Evolutionary conservation across 2,888 invertebrate species (phyloP).

Genomic region (Polydrusus cervinus): DNA sequence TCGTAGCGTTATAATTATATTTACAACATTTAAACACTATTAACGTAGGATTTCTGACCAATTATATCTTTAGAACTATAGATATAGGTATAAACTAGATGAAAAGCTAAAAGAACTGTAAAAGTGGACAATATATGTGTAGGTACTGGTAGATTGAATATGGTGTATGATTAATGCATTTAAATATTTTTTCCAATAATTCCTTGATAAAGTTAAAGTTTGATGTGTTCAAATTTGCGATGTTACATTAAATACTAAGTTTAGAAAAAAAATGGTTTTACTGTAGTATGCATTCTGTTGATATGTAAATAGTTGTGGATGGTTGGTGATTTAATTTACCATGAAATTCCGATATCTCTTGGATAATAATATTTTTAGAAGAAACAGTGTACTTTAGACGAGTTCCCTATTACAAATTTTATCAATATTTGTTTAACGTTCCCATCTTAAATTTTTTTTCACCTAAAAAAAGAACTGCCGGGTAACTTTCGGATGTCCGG

Average conservation of each 20-base stretch:
- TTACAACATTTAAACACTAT: not conserved
- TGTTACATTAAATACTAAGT: not conserved
- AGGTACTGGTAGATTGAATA: not conserved
- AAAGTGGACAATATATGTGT: conserved; percentile 22
- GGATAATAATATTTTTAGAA: not conserved
- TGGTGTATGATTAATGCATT: conserved; percentile 2
- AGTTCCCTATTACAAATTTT: too few species aligned
- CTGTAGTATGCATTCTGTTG: not conserved
- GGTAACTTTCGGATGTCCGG: too few species aligned
- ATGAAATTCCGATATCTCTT: not conserved
- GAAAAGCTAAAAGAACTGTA: conserved; percentile 12
- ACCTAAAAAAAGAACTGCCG: too few species aligned
- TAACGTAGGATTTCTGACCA: conserved; percentile 21
- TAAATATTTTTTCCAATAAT: not conserved
- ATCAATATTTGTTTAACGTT: too few species aligned
- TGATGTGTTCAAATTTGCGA: conserved; percentile 3
- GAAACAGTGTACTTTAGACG: not conserved
- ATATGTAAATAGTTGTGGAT: not conserved
- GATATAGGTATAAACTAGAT: not conserved
- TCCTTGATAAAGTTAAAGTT: not conserved
- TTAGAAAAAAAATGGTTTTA: not conserved
- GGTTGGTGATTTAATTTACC: too few species aligned
- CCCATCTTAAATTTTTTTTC: too few species aligned
- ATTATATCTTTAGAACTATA: conserved; percentile 14
- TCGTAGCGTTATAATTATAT: not conserved